Evolutionary conservation across 2,888 invertebrate genomes (phyloP), one percentile per base, ranked within the genome.

Genomic region (Drosophila antonietae): DNA sequence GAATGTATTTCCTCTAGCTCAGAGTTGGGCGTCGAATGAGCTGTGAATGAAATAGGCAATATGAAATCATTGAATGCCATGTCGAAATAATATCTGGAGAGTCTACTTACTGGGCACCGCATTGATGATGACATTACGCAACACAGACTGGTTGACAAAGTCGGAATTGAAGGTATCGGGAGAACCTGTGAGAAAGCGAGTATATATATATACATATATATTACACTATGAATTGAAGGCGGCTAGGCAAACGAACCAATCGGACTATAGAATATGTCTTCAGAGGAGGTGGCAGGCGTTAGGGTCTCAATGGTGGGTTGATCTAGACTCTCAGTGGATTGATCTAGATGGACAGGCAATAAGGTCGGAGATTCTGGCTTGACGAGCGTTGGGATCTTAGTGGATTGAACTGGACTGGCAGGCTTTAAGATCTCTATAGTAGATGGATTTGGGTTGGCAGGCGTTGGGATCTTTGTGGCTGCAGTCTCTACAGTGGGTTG

Each of bases 261-360:
- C 75, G 92, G 91, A 88, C 92, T 92, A 83, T 90, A 91, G 80
- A 90, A 92, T 43, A 91, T 80, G 73, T 92, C 92, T 81, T 92
- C 92, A 66, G 91, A 81, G 70, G 92, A 92, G 51, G 91, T 90
- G 57, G 91, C 91, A 55, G 91, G 90, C 69, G 89, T 88, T 39
- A 89, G 65, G 58, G 76, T 85, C 64, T 88, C 78, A 10, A 59
- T 47, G 37, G 44, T 57, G 39, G 57, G 28, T n/a, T 31, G 59
- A 47, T 59, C 59, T 39, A 86, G 62, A 56, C 73, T 85, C 66
- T 86, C 78, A 33, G 33, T 44, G 33, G 57, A 15, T 20, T 15
- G 57, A 15, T 37, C 47, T 52, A 18, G 52, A 5, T 60, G 46
- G 12, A 10, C 43, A 18, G 43, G 43, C 43, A 43, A 43, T n/a